Evolutionary conservation across 2,888 invertebrate genomes (phyloP), one percentile per base, ranked within the genome.

Genomic region (Stegana nigrithorax): DNA sequence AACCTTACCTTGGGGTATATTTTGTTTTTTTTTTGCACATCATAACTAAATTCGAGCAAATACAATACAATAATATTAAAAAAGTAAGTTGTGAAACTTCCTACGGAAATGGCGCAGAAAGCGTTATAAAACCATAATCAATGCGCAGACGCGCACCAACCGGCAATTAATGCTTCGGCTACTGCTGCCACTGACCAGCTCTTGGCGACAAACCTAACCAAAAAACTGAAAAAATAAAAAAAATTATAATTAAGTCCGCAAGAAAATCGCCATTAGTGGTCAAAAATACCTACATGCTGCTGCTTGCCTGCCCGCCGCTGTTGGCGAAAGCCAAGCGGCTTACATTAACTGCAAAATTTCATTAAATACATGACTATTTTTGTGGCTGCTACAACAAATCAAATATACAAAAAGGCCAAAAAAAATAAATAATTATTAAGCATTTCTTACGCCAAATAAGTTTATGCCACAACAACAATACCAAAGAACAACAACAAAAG

Each of bases 251-350:
- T 17, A 29, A 29, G n/a, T n/a, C n/a, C n/a, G n/a, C n/a, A n/a
- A n/a, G n/a, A n/a, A 47, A 47, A 51, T 29, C 51, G 17, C 29
- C 51, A 51, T 51, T 29, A 51, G 51, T 51, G 29, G 29, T 45
- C 45, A 45, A 45, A 45, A 23, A 45, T 45, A 23, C 45, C 45
- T 23, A 45, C 45, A 45, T 45, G 45, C 23, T 21, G 21, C 23
- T 12, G 23, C 10, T 32, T 12, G 32, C 10, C 32, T 32, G 32
- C n/a, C n/a, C n/a, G n/a, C n/a, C n/a, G n/a, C n/a, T n/a, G n/a
- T n/a, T n/a, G n/a, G n/a, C n/a, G n/a, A n/a, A n/a, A n/a, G n/a
- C n/a, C n/a, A n/a, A n/a, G n/a, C n/a, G n/a, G n/a, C n/a, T n/a
- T n/a, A n/a, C n/a, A n/a, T n/a, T n/a, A n/a, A n/a, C n/a, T n/a